These are phyloP conservation scores for Trichacis sp. DNA, from an alignment of 2,888 invertebrate genomes.

Conservation along the genomic window DNA sequence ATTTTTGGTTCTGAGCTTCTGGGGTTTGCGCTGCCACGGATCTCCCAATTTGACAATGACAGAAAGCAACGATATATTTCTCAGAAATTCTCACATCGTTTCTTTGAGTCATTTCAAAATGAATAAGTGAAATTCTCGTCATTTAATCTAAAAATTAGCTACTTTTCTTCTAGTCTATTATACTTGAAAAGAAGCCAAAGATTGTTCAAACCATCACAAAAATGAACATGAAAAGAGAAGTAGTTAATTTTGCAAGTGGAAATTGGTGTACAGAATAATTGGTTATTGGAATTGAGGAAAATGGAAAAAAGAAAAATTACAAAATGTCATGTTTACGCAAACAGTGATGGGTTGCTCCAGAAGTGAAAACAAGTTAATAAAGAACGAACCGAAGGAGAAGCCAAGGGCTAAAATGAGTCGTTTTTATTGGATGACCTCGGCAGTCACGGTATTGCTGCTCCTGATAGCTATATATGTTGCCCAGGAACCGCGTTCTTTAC, in stretches of 20 bases:
- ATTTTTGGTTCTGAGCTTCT: constrained; percentile 50
- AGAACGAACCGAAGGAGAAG: constrained; percentile 59
- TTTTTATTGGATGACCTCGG: constrained; percentile 61
- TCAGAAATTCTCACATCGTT: not conserved
- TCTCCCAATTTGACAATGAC: not conserved
- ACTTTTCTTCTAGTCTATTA: too few relatives aligned
- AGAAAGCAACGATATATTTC: constrained; percentile 13
- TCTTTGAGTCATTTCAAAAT: not conserved
- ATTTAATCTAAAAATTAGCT: constrained; percentile 4
- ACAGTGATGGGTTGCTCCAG: constrained; percentile 59
- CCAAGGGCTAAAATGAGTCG: constrained; percentile 55
- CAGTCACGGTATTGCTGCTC: constrained; percentile 60
- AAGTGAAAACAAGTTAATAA: constrained; percentile 57
- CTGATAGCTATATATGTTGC: constrained; percentile 64
- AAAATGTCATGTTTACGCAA: constrained; percentile 58
- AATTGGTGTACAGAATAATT: constrained; percentile 19
- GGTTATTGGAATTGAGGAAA: not conserved
- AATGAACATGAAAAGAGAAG: too few relatives aligned
- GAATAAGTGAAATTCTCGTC: too few relatives aligned
- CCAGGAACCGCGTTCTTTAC: constrained; percentile 63
- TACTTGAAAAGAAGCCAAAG: too few relatives aligned
- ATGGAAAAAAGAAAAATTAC: constrained; percentile 45
- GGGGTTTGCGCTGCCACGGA: constrained; percentile 53
- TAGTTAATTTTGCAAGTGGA: constrained; percentile 7
- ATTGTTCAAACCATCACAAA: too few relatives aligned